Conservation (phyloP, 2,113 vertebrate genomes). For the Echinops telfairi region DNA sequence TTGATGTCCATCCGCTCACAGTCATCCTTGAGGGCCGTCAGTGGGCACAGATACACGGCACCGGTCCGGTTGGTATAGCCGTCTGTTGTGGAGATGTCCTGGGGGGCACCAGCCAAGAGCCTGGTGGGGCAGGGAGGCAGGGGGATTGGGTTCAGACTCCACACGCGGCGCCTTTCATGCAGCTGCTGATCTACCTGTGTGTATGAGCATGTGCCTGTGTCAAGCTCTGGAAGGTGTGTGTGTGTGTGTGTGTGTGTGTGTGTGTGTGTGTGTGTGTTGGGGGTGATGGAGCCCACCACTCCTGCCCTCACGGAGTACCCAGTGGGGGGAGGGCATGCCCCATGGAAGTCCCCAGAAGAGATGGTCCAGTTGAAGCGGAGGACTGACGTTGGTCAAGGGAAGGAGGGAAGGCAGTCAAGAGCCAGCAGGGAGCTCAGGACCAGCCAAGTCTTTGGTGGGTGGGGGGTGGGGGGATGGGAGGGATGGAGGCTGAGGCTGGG, state of each 20-base stretch:
- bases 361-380: background rate
- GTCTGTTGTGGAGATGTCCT: conserved; percentile 85
- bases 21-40: conserved; percentile 86
- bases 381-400: background rate
- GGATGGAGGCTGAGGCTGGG: background rate
- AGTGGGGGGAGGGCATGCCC: background rate
- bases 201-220: background rate
- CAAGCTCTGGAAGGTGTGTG: background rate
- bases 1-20: conserved; percentile 92
- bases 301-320: background rate
- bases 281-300: too few relatives aligned
- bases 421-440: conserved; percentile 42
- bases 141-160: background rate
- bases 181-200: background rate
- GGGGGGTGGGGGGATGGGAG: too few relatives aligned
- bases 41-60: conserved; percentile 93
- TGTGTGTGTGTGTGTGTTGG: too few relatives aligned
- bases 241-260: too few relatives aligned
- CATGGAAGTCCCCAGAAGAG: background rate
- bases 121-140: conserved; percentile 80
- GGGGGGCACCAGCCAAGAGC: conserved; percentile 93
- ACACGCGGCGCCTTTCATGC: background rate
- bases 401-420: background rate
- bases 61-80: conserved; percentile 91
- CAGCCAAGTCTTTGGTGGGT: too few relatives aligned